These are phyloP conservation scores for Macrophya alboannulata DNA, from an alignment of 2,888 invertebrate species.

Conservation along the genomic window DNA sequence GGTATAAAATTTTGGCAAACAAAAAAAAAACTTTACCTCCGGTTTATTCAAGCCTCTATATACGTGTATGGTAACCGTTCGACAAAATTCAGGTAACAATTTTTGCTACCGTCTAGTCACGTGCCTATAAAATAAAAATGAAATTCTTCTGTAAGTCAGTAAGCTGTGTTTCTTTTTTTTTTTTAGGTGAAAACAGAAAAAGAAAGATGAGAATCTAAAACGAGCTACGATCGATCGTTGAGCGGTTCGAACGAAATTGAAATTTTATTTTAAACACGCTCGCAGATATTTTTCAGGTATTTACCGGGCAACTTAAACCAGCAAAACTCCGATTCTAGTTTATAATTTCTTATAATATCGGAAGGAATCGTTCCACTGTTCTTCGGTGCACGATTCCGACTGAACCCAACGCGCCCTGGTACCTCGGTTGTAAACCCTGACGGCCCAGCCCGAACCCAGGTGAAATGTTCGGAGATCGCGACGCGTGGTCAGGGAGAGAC, in stretches of 20 bases:
- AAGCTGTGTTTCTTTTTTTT: slow-evolving; percentile 68
- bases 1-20: neutral
- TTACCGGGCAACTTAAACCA: slow-evolving; percentile 1
- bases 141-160: slow-evolving; percentile 67
- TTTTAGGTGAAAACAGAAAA: neutral
- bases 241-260: neutral
- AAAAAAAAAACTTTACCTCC: neutral
- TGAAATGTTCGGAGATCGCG: slow-evolving; percentile 51
- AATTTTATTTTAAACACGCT: neutral
- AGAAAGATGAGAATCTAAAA: neutral
- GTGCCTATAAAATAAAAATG: neutral
- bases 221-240: neutral
- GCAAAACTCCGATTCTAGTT: slow-evolving; percentile 37
- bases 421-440: slow-evolving; percentile 68
- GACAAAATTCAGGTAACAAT: neutral
- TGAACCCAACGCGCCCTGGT: slow-evolving; percentile 75
- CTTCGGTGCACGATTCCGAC: slow-evolving; percentile 79
- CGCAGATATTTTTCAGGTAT: neutral
- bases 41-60: neutral
- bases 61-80: neutral
- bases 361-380: slow-evolving; percentile 58
- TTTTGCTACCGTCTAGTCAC: slow-evolving; percentile 9
- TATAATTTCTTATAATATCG: slow-evolving; percentile 59
- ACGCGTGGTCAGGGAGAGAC: slow-evolving; percentile 50
- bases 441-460: slow-evolving; percentile 50